A percentile compares a stretch with the other conserved stretches of the same genome.
These are phyloP conservation scores for Sylvilagus bachmani DNA, from an alignment of 2,113 vertebrate genomes.

Conservation along the genomic window DNA sequence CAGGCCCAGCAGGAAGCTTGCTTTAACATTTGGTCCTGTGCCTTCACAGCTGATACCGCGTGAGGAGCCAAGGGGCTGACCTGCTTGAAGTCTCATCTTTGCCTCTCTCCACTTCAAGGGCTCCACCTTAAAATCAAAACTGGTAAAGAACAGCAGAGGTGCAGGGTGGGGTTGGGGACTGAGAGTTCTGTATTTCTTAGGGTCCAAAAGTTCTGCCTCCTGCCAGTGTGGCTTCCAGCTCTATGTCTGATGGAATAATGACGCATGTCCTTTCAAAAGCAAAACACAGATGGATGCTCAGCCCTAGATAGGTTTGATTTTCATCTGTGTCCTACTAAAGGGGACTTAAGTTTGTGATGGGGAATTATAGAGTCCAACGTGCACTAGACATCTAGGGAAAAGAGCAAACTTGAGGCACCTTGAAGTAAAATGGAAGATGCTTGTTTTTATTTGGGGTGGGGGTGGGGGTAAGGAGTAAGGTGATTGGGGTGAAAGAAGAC, in stretches of 20 bases:
- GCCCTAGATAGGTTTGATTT: background rate
- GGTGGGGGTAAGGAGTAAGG: background rate
- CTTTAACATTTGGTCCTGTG: background rate
- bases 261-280: background rate
- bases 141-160: background rate
- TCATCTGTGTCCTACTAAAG: slow-evolving; percentile 8
- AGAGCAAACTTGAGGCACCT: background rate
- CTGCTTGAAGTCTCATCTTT: background rate
- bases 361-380: background rate
- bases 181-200: background rate
- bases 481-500: background rate
- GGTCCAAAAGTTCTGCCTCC: background rate
- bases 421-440: background rate
- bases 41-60: background rate
- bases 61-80: background rate
- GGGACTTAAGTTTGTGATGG: background rate
- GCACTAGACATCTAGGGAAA: background rate
- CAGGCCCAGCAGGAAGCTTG: background rate
- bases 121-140: background rate
- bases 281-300: background rate
- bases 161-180: accelerated
- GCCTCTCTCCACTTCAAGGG: background rate
- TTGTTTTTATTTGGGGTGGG: background rate
- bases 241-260: background rate
- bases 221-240: background rate